These are phyloP conservation scores for Corythaixoides concolor DNA, from an alignment of 2,113 vertebrate genomes.

Conservation along the genomic window DNA sequence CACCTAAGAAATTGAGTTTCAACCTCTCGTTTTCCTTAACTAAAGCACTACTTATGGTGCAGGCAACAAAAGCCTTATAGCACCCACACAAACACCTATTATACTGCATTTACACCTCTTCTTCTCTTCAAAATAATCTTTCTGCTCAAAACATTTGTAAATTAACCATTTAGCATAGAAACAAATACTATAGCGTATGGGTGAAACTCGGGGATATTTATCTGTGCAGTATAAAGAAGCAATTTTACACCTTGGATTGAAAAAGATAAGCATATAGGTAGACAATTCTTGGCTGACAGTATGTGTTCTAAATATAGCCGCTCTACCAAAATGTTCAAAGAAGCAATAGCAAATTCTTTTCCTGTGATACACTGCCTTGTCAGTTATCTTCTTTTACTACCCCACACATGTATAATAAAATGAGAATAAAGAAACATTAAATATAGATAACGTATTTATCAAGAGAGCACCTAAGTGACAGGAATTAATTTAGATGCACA, in stretches of 20 bases:
- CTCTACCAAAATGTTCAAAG: neutral
- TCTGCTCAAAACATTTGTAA: neutral
- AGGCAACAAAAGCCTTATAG: neutral
- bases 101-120: neutral
- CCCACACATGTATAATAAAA: neutral
- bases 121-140: neutral
- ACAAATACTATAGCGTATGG: neutral
- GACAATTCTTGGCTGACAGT: neutral
- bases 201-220: neutral
- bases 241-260: neutral
- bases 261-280: neutral
- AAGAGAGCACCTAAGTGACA: neutral
- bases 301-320: neutral
- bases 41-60: neutral
- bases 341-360: neutral
- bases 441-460: neutral
- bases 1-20: conserved; percentile 40
- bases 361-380: neutral
- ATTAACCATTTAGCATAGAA: neutral
- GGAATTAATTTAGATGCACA: neutral
- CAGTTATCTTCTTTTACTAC: neutral
- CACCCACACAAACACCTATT: neutral
- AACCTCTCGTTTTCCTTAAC: neutral
- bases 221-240: neutral
- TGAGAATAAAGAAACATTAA: neutral